Evolutionary conservation across 2,888 invertebrate genomes (phyloP).

Genomic region (Scaptomyza reducta): DNA sequence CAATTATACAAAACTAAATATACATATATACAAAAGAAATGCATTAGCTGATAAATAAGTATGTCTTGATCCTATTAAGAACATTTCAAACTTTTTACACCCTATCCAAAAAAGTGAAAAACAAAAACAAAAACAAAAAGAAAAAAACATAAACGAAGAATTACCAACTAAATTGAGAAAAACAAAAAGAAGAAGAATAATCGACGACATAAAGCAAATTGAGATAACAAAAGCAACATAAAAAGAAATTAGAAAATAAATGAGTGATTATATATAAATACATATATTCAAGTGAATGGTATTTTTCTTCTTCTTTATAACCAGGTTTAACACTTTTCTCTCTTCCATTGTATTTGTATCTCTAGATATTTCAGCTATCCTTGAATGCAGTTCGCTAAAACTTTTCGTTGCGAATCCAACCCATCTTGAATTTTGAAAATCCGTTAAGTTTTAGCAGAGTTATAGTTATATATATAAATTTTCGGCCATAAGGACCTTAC

Average conservation of each 20-base stretch:
- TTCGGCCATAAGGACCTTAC: background rate
- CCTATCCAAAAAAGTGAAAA: slow-evolving; percentile 50
- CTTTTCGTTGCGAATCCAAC: background rate
- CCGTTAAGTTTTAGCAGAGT: background rate
- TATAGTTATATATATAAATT: background rate
- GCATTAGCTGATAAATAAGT: slow-evolving; percentile 46
- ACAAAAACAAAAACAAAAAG: slow-evolving; percentile 33
- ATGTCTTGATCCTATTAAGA: slow-evolving; percentile 63
- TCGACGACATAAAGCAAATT: slow-evolving; percentile 25
- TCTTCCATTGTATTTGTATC: too few species aligned
- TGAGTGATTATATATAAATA: slow-evolving; percentile 71
- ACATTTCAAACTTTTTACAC: slow-evolving; percentile 70
- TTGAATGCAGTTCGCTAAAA: too few species aligned
- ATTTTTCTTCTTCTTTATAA: slow-evolving; percentile 8
- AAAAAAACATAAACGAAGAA: slow-evolving; percentile 56
- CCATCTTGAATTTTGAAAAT: background rate
- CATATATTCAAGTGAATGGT: slow-evolving; percentile 31
- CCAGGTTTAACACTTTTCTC: too few species aligned
- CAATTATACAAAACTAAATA: slow-evolving; percentile 30
- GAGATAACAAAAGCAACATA: slow-evolving; percentile 29
- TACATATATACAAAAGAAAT: slow-evolving; percentile 20
- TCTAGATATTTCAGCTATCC: too few species aligned
- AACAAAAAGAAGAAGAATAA: slow-evolving; percentile 28
- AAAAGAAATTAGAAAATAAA: slow-evolving; percentile 65
- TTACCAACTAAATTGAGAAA: slow-evolving; percentile 49